Conservation (phyloP, 2,113 vertebrate species). For the Mormyrus lacerda region DNA sequence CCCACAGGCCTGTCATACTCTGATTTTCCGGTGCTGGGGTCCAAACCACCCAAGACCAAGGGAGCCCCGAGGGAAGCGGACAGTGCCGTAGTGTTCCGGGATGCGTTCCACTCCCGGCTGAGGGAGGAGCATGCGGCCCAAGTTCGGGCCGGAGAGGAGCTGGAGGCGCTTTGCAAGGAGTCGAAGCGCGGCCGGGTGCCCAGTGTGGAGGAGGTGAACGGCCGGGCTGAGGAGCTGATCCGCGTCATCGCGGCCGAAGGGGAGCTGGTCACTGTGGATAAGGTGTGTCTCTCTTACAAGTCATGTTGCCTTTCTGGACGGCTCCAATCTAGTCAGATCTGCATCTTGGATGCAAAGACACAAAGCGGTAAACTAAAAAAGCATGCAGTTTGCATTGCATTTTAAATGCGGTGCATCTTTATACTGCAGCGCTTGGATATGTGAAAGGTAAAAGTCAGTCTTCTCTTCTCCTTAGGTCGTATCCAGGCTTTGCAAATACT, state of each 20-base stretch:
- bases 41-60: slow-evolving; percentile 29
- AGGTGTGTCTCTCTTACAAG: slow-evolving; percentile 37
- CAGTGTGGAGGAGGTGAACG: slow-evolving; percentile 36
- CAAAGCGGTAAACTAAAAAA: background rate
- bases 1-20: background rate
- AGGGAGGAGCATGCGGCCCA: slow-evolving; percentile 51
- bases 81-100: slow-evolving; percentile 28
- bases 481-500: slow-evolving; percentile 43
- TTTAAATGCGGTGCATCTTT: background rate
- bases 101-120: slow-evolving; percentile 48
- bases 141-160: slow-evolving; percentile 46
- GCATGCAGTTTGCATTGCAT: background rate
- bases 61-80: slow-evolving; percentile 18
- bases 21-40: slow-evolving; percentile 49
- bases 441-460: background rate
- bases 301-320: background rate
- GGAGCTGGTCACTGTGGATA: slow-evolving; percentile 56
- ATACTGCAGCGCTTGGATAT: background rate
- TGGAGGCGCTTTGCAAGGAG: slow-evolving; percentile 22
- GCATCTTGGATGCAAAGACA: background rate
- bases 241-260: slow-evolving; percentile 54
- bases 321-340: slow-evolving; percentile 40
- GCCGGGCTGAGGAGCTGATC: slow-evolving; percentile 48
- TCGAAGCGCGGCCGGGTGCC: slow-evolving; percentile 6
- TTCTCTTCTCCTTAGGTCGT: slow-evolving; percentile 44